A percentile compares a stretch with the other conserved stretches of the same genome.
Evolutionary conservation across 35 echinoderm and acorn worm genomes (phyloP).

Genomic region (Anneissia japonica): DNA sequence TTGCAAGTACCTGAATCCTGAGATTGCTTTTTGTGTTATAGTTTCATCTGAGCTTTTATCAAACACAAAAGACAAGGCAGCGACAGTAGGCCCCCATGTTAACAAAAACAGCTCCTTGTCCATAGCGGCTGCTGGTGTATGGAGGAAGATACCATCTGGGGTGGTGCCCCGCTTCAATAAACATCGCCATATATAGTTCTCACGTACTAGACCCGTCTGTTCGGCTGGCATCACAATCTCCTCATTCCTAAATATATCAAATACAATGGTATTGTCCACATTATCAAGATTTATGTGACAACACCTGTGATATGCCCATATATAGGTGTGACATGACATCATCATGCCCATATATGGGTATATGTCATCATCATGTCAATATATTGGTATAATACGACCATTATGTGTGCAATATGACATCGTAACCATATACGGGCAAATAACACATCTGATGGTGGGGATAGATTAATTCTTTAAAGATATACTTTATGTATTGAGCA

Average conservation of each 20-base stretch:
- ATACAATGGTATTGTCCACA: too few species aligned
- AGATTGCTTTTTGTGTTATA: constrained; percentile 87
- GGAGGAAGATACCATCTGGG: constrained; percentile 61
- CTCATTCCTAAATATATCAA: constrained; percentile 86
- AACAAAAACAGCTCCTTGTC: constrained; percentile 91
- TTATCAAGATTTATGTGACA: too few species aligned
- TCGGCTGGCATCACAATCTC: constrained; percentile 99
- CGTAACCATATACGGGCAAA: too few species aligned
- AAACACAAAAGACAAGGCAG: constrained; percentile 90
- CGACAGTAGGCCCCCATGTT: constrained; percentile 91
- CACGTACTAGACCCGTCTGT: constrained; percentile 86
- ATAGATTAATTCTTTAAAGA: too few species aligned
- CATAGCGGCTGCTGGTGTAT: constrained; percentile 45
- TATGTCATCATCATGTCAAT: too few species aligned
- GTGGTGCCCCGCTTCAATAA: constrained; percentile 70
- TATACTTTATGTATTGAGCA: too few species aligned
- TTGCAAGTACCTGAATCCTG: constrained; percentile 99
- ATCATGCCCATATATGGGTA: too few species aligned
- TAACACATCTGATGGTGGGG: too few species aligned
- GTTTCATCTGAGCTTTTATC: constrained; percentile 93
- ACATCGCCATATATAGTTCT: constrained; percentile 87
- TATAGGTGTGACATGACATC: too few species aligned
- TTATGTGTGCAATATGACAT: too few species aligned
- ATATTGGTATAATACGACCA: too few species aligned
- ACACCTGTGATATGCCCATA: too few species aligned